Evolutionary conservation across 2,888 invertebrate species (phyloP), one percentile per base, ranked within the genome.

Genomic region (Crioceris asparagi): DNA sequence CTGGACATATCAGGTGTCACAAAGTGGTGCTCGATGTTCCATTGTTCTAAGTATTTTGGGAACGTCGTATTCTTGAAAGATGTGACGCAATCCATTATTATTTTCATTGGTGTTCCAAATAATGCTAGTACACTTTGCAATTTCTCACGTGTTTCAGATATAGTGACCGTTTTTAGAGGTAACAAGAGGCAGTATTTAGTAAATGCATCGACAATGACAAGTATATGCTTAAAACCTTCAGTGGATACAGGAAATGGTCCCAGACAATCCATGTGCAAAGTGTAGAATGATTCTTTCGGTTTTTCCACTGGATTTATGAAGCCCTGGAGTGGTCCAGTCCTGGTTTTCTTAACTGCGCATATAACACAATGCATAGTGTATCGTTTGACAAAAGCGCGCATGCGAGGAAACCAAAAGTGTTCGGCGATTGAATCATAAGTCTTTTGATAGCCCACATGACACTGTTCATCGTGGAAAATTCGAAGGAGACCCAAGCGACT

Each of bases 351-450:
- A 19, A 52, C 44, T 6, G 44, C 50, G 43, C 50, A 51, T 11
- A 51, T 27, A 2, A 52, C 33, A 33, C 53, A 54, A 42, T 53
- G 50, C 34, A 44, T 39, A 5, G 51, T 26, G 29, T 55, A 55
- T 17, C 38, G 38, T 30, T 44, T 49, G 6, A 51, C 38, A 37
- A 50, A 54, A 12, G 38, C 36, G 33, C 46, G 35, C 42, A 52
- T 41, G 3, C 41, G 35, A 4, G 51, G 51, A 40, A 53, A 54
- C 50, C 50, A 54, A 38, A 52, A 54, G 30, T 54, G 43, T 26
- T 43, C 15, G 4, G 11, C 4, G 14, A 54, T 52, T 3, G 43
- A 47, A 14, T 40, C 43, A 17, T 33, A 29, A 5, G 51, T 50
- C 36, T 53, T 53, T 2, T 51, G 45, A n/a, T 26, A 11, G 16